These are phyloP conservation scores for Ageneiosus marmoratus DNA, from an alignment of 2,113 vertebrate genomes.

Conservation along the genomic window DNA sequence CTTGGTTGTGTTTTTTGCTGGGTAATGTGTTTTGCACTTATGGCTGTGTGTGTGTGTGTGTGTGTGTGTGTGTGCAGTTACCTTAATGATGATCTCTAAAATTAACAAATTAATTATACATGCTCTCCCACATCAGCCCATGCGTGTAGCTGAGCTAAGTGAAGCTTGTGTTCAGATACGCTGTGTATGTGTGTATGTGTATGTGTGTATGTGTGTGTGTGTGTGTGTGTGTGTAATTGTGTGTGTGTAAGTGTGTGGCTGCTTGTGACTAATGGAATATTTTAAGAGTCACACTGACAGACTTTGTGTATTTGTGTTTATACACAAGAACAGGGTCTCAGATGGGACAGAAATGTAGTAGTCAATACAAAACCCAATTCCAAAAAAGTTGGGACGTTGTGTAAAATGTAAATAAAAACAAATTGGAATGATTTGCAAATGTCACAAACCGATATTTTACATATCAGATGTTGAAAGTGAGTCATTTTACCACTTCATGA, in stretches of 20 bases:
- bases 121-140: neutral
- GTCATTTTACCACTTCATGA: no score
- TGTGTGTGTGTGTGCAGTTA: neutral
- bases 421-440: no score
- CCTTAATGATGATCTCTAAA: neutral
- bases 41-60: neutral
- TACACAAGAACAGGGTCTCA: neutral
- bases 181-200: neutral
- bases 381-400: no score
- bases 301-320: neutral
- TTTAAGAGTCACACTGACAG: neutral
- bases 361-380: no score
- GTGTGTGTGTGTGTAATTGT: neutral
- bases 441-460: no score
- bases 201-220: neutral
- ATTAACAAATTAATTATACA: neutral
- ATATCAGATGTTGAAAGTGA: no score
- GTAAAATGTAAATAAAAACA: no score
- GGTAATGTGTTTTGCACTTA: neutral
- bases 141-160: neutral
- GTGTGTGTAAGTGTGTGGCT: no score
- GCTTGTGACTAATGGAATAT: neutral
- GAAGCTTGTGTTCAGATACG: neutral
- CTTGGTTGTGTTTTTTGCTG: neutral
- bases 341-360: neutral